A percentile compares a stretch with the other conserved stretches of the same genome.
Evolutionary conservation across 2,113 vertebrate species (phyloP).

Genomic region (Triplophysa dalaica): DNA sequence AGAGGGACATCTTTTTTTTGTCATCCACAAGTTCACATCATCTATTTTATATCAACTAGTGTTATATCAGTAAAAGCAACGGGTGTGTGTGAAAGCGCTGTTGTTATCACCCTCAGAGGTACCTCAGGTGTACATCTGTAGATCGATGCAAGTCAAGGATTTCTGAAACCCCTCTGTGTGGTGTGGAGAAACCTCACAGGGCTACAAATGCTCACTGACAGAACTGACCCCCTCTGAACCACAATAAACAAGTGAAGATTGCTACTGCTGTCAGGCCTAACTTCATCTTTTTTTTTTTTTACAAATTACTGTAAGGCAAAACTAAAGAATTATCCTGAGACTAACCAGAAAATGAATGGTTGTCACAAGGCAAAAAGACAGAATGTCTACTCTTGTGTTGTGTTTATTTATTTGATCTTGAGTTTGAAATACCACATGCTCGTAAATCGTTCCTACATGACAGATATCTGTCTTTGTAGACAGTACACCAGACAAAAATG

Average conservation of each 20-base stretch:
- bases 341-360: background rate
- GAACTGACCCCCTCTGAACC: background rate
- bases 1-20: constrained; percentile 43
- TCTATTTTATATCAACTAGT: constrained; percentile 28
- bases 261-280: background rate
- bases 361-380: background rate
- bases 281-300: background rate
- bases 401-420: background rate
- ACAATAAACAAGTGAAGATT: background rate
- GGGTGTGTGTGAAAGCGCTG: constrained; percentile 20
- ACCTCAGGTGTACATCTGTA: constrained; percentile 28
- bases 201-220: constrained; percentile 20
- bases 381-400: background rate
- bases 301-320: background rate
- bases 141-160: constrained; percentile 12
- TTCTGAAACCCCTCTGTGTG: background rate
- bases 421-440: too few relatives aligned
- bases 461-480: too few relatives aligned
- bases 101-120: constrained; percentile 22
- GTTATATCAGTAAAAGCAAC: constrained; percentile 13
- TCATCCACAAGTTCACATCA: background rate
- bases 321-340: background rate
- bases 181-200: background rate
- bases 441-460: too few relatives aligned
- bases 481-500: too few relatives aligned